Conservation (phyloP, 2,888 invertebrate genomes). For the Rapana venosa region DNA sequence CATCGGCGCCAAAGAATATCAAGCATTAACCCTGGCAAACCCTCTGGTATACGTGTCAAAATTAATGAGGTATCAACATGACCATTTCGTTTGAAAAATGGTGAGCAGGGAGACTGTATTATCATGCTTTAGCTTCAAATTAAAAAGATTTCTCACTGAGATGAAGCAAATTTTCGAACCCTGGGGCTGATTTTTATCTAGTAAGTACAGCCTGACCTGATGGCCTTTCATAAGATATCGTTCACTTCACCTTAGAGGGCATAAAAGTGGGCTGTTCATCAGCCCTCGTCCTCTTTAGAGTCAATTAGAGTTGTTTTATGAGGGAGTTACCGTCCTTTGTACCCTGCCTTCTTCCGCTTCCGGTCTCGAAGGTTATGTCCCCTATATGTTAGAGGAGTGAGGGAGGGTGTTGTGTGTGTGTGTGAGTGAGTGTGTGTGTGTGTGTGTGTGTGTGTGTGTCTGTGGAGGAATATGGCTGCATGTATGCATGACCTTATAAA, state of each 20-base stretch:
- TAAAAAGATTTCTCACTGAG: not conserved
- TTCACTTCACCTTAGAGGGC: not conserved
- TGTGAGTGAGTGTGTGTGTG: not conserved
- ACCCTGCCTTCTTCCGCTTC: conserved; percentile 7
- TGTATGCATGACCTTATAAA: too few species aligned
- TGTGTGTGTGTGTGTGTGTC: not conserved
- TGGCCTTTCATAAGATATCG: not conserved
- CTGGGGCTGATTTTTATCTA: not conserved
- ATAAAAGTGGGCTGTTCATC: conserved; percentile 2
- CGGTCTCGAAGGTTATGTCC: conserved; percentile 3
- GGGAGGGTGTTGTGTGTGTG: not conserved
- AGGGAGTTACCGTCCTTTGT: not conserved
- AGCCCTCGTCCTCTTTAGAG: conserved; percentile 3
- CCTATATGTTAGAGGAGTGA: not conserved
- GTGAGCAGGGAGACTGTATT: not conserved
- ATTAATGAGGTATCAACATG: not conserved
- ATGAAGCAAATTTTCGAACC: not conserved
- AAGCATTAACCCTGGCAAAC: not conserved
- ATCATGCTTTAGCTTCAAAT: not conserved
- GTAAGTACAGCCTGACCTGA: not conserved
- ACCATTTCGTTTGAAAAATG: conserved; percentile 8
- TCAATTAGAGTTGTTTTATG: conserved; percentile 13
- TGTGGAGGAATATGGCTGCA: too few species aligned
- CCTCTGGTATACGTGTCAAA: not conserved
- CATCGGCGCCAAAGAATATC: not conserved